Base-by-base conservation (phyloP, 37 sponge, comb jelly and placozoan genomes). In the Chondrilla cf. caribensis region DNA sequence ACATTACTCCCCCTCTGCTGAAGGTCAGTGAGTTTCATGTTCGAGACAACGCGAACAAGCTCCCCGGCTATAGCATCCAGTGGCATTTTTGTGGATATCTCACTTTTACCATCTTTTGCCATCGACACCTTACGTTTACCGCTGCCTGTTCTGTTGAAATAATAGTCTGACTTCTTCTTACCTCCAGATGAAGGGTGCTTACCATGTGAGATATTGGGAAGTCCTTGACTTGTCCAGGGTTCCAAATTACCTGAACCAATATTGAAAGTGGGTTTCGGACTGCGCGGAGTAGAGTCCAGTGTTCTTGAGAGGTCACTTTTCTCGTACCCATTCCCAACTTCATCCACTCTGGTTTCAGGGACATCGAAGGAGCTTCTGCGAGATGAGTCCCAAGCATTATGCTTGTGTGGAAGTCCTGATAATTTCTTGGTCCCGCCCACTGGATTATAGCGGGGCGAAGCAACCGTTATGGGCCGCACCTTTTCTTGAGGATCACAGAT, bases 51-150 rank as follows among this genome's bases (percentile, higher is more conserved):
- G 67, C 85, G 65, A 36, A 78, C 21, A 15, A 89, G 39, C 51
- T 93, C 94, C 36, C 64, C 58, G 0, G 85, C 38, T 11, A 88
- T 72, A 0, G 80, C 87, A 55, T 81, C 80, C 22, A 42, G 26
- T 0, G 80, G 41, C 21, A 83, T 25, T 22, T 85, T 78, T 15
- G 83, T 84, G 43, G 43, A 37, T 2, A 73, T 73, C 25, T 73
- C 76, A 73, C 76, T 36, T 39, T 1, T 40, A 19, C 44, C 44
- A 40, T 73, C 41, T 37, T 40, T 38, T 2, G 25, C 2, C 22
- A 24, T 21, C 2, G 36, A n/a, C 1, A 19, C 22, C 40, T 73
- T 73, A 1, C 44, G 76, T 25, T 73, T 33, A 37, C 36, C 29
- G 80, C 31, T 25, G 57, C 67, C 42, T 32, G 41, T 29, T 70